These are phyloP conservation scores for Teleopsis dalmanni DNA, from an alignment of 1,140 invertebrate species.

Conservation along the genomic window DNA sequence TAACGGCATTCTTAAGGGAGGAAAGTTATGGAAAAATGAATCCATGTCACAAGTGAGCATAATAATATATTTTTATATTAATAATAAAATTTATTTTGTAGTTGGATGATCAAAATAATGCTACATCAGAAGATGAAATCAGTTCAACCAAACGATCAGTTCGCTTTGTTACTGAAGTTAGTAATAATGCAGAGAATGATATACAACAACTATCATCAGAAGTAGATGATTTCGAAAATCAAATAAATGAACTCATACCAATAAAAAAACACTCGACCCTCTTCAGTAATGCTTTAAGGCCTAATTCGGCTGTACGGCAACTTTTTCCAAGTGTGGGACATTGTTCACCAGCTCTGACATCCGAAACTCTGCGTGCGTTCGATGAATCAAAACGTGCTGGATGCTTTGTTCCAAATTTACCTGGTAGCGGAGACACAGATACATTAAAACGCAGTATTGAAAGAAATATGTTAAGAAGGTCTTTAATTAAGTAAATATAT, in stretches of 20 bases:
- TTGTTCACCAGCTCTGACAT: conserved; percentile 55
- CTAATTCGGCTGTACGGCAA: conserved; percentile 67
- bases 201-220: conserved; percentile 28
- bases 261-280: conserved; percentile 43
- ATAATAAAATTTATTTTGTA: conserved; percentile 13
- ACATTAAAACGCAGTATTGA: conserved; percentile 60
- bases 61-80: not conserved
- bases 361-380: conserved; percentile 56
- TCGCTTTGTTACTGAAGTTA: conserved; percentile 33
- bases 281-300: conserved; percentile 40
- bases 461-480: conserved; percentile 61
- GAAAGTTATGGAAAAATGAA: conserved; percentile 54
- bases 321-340: conserved; percentile 57
- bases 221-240: conserved; percentile 34
- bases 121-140: conserved; percentile 36
- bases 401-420: conserved; percentile 43
- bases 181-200: conserved; percentile 16
- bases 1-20: conserved; percentile 56
- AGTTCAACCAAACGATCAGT: conserved; percentile 40
- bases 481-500: conserved; percentile 56
- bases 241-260: conserved; percentile 40
- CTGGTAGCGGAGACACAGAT: conserved; percentile 48
- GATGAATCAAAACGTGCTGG: conserved; percentile 57
- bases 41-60: conserved; percentile 40
- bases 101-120: conserved; percentile 41